Conservation (phyloP, 2,797 vertebrate genomes). For the Lophotriccus pileatus region DNA sequence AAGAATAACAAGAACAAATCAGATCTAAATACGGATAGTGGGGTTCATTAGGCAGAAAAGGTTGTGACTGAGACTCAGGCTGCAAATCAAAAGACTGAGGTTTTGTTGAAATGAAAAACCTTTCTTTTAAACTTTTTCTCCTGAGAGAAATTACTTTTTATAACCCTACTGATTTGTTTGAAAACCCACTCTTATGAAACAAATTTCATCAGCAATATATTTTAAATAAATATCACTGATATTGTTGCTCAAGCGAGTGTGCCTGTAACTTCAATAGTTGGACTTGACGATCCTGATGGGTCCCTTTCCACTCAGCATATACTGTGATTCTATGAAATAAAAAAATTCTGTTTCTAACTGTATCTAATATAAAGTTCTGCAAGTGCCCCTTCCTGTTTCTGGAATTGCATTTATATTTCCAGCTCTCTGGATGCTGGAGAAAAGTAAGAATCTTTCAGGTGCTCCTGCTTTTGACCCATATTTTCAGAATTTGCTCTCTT, state of each 20-base stretch:
- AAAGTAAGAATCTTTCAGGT: background rate
- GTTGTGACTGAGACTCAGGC: slow-evolving; percentile 26
- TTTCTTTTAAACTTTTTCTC: slow-evolving; percentile 65
- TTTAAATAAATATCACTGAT: slow-evolving; percentile 74
- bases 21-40: slow-evolving; percentile 74
- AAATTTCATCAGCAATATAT: slow-evolving; percentile 66
- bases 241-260: slow-evolving; percentile 47
- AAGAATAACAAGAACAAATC: slow-evolving; percentile 79
- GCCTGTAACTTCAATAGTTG: slow-evolving; percentile 34
- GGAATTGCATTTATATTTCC: background rate
- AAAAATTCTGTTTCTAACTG: background rate
- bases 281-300: background rate
- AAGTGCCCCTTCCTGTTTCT: background rate
- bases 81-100: slow-evolving; percentile 13
- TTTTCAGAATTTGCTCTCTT: background rate
- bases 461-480: background rate
- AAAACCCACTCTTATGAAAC: background rate
- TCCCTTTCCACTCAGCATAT: background rate
- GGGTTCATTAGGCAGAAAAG: slow-evolving; percentile 66
- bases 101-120: slow-evolving; percentile 64
- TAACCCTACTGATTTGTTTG: slow-evolving; percentile 56
- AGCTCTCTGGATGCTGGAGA: background rate
- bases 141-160: slow-evolving; percentile 65
- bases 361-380: background rate
- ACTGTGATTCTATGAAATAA: background rate